Evolutionary conservation across 1,140 invertebrate species (phyloP).

Genomic region (Notospermus geniculatus): DNA sequence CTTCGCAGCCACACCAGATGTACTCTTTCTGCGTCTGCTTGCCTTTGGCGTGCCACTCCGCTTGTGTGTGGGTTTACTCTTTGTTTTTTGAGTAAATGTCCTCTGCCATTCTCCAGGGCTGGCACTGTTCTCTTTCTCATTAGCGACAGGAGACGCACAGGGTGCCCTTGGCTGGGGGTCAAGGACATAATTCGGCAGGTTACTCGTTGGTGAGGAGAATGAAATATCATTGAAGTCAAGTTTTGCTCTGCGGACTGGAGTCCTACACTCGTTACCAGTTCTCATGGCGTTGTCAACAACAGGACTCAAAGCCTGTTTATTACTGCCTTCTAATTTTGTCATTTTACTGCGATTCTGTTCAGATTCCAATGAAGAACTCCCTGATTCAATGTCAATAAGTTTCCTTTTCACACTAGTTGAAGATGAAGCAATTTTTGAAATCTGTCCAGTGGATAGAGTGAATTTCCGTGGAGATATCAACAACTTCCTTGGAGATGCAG

Average conservation of each 20-base stretch:
- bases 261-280: not conserved
- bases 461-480: slow-evolving; percentile 13
- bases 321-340: not conserved
- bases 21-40: too few relatives aligned
- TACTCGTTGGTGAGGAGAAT: slow-evolving; percentile 9
- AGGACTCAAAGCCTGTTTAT: not conserved
- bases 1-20: too few relatives aligned
- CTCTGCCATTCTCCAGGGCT: too few relatives aligned
- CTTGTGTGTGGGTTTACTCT: too few relatives aligned
- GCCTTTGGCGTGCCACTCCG: too few relatives aligned
- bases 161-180: slow-evolving; percentile 19
- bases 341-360: not conserved
- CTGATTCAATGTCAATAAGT: not conserved
- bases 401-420: not conserved
- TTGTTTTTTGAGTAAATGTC: too few relatives aligned
- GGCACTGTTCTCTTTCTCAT: too few relatives aligned
- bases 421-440: not conserved
- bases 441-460: not conserved
- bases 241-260: not conserved
- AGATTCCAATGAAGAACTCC: not conserved
- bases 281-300: not conserved
- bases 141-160: too few relatives aligned
- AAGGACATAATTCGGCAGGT: slow-evolving; percentile 19
- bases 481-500: slow-evolving; percentile 6
- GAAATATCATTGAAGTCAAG: not conserved